Percentiles rank a stretch among this genome's conserved stretches.
Evolutionary conservation across 2,797 vertebrate genomes (phyloP).

Genomic region (Mormyrus proboscirostris): DNA sequence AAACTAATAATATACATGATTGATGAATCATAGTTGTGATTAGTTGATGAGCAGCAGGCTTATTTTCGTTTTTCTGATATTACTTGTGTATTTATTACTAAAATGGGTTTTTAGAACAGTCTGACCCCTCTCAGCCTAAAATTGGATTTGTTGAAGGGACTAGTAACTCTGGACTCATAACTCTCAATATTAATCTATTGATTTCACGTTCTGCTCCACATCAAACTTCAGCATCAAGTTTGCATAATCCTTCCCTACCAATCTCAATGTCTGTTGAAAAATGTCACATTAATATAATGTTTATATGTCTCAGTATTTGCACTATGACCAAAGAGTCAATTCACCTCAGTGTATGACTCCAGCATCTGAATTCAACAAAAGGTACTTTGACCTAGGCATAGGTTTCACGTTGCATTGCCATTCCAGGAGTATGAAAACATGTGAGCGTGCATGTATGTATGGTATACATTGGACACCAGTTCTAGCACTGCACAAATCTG

Average conservation of each 20-base stretch:
- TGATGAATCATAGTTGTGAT: not conserved
- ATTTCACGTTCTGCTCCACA: not conserved
- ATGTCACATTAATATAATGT: not conserved
- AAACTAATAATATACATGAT: not conserved
- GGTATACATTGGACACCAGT: not conserved
- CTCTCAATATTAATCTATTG: not conserved
- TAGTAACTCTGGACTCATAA: not conserved
- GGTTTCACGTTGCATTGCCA: not conserved
- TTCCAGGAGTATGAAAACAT: not conserved
- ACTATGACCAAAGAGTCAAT: not conserved
- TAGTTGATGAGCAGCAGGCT: not conserved
- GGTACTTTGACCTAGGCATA: not conserved
- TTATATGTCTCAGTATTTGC: not conserved
- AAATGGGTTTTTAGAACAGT: not conserved
- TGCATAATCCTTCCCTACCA: not conserved
- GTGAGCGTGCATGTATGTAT: not conserved
- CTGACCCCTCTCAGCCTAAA: not conserved
- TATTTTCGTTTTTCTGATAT: not conserved
- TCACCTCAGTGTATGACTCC: not conserved
- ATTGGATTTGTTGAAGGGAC: not conserved
- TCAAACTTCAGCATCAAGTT: not conserved
- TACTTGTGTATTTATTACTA: not conserved
- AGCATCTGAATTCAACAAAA: not conserved
- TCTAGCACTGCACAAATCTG: not conserved
- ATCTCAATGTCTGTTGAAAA: not conserved